Base-by-base conservation (phyloP, 2,888 invertebrate genomes). In the Margaritifera margaritifera region DNA sequence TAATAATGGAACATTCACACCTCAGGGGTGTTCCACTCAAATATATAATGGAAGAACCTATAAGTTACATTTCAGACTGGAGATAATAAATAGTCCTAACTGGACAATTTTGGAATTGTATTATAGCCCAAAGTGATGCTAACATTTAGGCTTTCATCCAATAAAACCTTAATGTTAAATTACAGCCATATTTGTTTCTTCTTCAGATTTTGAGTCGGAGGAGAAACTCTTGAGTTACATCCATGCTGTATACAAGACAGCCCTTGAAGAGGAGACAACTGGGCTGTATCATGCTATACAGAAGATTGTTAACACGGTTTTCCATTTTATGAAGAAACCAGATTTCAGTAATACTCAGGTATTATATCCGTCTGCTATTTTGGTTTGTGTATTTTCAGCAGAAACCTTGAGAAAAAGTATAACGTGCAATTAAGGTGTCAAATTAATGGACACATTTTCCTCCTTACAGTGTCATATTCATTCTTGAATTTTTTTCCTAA, bases 181-280 rank as follows among this genome's bases (percentile, higher is more conserved):
- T 59, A 27, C 20, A 42, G 27, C 20, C 20, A 15, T 50, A 61
- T 24, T 53, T 20, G 8, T 27, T 19, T 63, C 20, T 56, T 60
- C 22, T 62, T 25, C 73, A 86, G 84, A 83, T 69, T 80, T 86
- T 68, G 69, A 72, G 67, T 78, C 70, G 65, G 80, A 76, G 57
- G 74, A 74, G 4, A 84, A 84, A 56, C 64, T 86, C 25, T 64
- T 73, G 58, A 55, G 65, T 11, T 84, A 80, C 69, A 66, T 86
- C 19, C 51, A 68, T n/a, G 74, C 80, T 25, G 75, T 77, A 58
- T 86, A 85, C 72, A 71, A 74, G 42, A 78, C 72, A 50, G 66
- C 68, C 19, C 24, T 82, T 60, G 67, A 72, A 22, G 71, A 76
- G 55, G 74, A 74, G 22, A 72, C 68, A 24, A 68, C 72, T 56